Evolutionary conservation across 2,888 invertebrate genomes (phyloP), one percentile per base, ranked within the genome.

Genomic region (Branchinecta sandiegonensis): DNA sequence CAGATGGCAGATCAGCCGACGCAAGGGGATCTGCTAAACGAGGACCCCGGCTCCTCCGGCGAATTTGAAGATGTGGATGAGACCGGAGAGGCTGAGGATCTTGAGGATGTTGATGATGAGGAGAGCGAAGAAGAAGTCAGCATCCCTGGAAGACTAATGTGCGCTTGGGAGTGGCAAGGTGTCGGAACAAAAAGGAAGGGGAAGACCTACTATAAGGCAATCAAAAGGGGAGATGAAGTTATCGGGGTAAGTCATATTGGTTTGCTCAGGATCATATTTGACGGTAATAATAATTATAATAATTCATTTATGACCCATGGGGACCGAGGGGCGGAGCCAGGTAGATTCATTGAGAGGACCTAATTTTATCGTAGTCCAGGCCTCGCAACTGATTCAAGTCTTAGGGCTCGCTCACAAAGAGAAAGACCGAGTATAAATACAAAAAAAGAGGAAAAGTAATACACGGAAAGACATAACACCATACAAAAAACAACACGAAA

Each of bases 201-300:
- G 63, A 56, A 56, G 11, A 56, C 63, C 8, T 56, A 56, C 11
- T 92, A 88, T 80, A 85, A 86, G 75, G 85, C 90, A 66, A 92
- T 94, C 73, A 86, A 88, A 76, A 81, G 94, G 50, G 93, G 90
- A 48, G 87, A 87, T 75, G 94, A 94, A 80, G 83, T 84, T 12
- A 86, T 94, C 72, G 83, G 83, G 74, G 90, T 90, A 76, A 80
- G 81, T 80, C 23, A 37, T 37, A 37, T 37, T 37, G 6, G 37
- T 37, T 37, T 6, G 37, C 37, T 6, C 37, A 6, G 37, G 37
- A 5, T 37, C 37, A 5, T 23, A 23, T 23, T 23, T 23, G 23
- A 23, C 23, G 3, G 23, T n/a, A n/a, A n/a, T n/a, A n/a, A n/a
- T n/a, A n/a, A n/a, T n/a, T n/a, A n/a, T n/a, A n/a, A n/a, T n/a